phyloP scores from a whole-genome alignment of 2,797 vertebrate genomes.

The Enteromius afrohamiltoni region DNA sequence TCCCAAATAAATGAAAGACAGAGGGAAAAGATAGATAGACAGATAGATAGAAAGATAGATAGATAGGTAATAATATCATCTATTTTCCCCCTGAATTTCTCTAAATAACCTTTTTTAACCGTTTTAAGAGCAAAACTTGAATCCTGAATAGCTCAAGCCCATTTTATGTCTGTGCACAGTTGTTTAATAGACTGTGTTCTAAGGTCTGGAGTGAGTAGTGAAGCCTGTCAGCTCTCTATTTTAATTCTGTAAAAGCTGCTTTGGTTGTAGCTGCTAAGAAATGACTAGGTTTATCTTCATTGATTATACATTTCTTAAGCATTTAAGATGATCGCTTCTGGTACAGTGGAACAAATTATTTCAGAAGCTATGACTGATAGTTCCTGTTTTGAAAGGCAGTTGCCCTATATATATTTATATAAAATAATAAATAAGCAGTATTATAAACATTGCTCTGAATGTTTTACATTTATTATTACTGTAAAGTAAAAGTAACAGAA shows the following conservation, averaged over 20 bases:
- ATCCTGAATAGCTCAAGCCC: slow-evolving; percentile 6
- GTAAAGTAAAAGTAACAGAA: no score
- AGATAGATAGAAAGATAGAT: neutral
- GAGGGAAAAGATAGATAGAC: neutral
- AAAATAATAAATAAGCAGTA: neutral
- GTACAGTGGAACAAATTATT: neutral
- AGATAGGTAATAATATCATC: neutral
- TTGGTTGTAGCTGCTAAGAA: slow-evolving; percentile 32
- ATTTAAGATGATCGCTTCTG: neutral
- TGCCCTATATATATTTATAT: neutral
- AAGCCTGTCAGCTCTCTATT: slow-evolving; percentile 59
- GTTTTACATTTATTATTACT: neutral
- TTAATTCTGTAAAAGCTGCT: slow-evolving; percentile 59
- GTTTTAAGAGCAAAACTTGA: neutral
- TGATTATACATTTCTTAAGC: slow-evolving; percentile 34
- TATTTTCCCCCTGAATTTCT: neutral
- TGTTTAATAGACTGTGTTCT: slow-evolving; percentile 35
- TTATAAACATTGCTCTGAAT: neutral
- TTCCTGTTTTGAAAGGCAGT: neutral
- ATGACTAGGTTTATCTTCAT: slow-evolving; percentile 41
- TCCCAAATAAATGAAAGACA: slow-evolving; percentile 41
- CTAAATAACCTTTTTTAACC: neutral
- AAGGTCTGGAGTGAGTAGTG: slow-evolving; percentile 47
- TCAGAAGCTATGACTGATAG: neutral
- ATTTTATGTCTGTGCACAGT: slow-evolving; percentile 2